These are phyloP conservation scores for Brachycybe producta DNA, from an alignment of 2,888 invertebrate species.

Conservation along the genomic window DNA sequence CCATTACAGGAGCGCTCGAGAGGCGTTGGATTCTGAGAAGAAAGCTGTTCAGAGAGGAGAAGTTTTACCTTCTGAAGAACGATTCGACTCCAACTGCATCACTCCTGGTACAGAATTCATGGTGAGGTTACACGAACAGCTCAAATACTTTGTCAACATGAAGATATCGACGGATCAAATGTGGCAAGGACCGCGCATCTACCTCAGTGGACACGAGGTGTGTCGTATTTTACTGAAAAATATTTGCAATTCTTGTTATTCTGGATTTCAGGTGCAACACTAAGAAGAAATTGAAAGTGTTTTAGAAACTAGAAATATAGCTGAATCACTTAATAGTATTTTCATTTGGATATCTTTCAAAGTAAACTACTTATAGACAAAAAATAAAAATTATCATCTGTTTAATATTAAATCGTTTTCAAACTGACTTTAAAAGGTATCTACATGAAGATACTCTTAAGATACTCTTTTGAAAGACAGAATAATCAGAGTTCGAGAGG, in stretches of 20 bases:
- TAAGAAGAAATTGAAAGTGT: too few relatives aligned
- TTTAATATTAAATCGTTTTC: not conserved
- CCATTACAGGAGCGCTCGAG: slow-evolving; percentile 64
- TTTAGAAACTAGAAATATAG: too few relatives aligned
- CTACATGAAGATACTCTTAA: too few relatives aligned
- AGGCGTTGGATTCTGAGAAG: slow-evolving; percentile 61
- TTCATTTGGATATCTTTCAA: too few relatives aligned
- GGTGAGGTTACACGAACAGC: slow-evolving; percentile 69
- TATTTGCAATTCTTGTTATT: slow-evolving; percentile 24
- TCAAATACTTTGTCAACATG: slow-evolving; percentile 70
- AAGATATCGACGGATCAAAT: slow-evolving; percentile 65
- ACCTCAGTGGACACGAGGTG: slow-evolving; percentile 90
- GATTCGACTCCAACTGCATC: slow-evolving; percentile 96
- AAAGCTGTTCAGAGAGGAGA: slow-evolving; percentile 67
- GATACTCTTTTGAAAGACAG: too few relatives aligned
- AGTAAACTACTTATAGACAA: too few relatives aligned
- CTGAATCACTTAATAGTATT: too few relatives aligned
- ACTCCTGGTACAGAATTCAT: slow-evolving; percentile 96
- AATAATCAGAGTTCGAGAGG: too few relatives aligned
- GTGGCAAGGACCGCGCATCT: slow-evolving; percentile 75
- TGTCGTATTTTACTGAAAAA: too few relatives aligned
- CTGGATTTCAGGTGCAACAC: too few relatives aligned
- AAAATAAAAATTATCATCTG: too few relatives aligned
- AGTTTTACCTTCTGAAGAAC: slow-evolving; percentile 56
- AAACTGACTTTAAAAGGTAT: too few relatives aligned